Base-by-base conservation (phyloP, 2,797 vertebrate species). In the Lagocephalus sceleratus region DNA sequence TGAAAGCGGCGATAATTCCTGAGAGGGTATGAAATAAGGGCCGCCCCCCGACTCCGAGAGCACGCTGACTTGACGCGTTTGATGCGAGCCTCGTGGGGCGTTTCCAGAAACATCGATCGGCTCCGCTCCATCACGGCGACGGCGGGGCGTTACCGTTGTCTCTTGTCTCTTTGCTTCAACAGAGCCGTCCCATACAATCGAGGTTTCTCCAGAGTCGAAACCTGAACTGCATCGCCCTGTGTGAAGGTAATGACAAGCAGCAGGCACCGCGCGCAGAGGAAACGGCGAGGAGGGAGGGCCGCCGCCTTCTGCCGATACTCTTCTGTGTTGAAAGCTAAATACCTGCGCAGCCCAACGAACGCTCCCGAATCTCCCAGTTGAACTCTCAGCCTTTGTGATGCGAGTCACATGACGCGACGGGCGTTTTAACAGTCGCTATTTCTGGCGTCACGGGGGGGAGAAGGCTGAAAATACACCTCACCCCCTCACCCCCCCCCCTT, bases 131-230 rank as follows among this genome's bases (percentile, higher is more conserved):
- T 45, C 39, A 21, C 64, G 38, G n/a, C 6, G 14, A 40, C 6
- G 2, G 6, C 17, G 21, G 9, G 32, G 53, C 15, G 43, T 9
- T 12, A 49, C 14, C 58, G 25, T 21, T 52, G 12, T 45, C 21
- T 68, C 3, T 58, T 66, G 22, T 22, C 70, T 70, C 47, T 26
- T 42, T 42, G 1, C 8, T 19, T 50, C 70, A 71, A 11, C 71
- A 99, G 97, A 97, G 94, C 51, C 94, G 96, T 47, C 96, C 94
- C 43, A 96, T 99, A 83, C 97, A 99, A 87, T 98, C 97, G 9
- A 91, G 97, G 66, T 99, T 99, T 82, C 93, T 99, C 55, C 97
- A 99, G 90, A 99, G 97, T 90, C 92, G 97, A 76, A 99, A 99
- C 88, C 89, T 99, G 71, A 99, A 99, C 87, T 99, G 97, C 88